Evolutionary conservation across 2,888 invertebrate genomes (phyloP), one percentile per base, ranked within the genome.

Genomic region (Palloptera scutellata): DNA sequence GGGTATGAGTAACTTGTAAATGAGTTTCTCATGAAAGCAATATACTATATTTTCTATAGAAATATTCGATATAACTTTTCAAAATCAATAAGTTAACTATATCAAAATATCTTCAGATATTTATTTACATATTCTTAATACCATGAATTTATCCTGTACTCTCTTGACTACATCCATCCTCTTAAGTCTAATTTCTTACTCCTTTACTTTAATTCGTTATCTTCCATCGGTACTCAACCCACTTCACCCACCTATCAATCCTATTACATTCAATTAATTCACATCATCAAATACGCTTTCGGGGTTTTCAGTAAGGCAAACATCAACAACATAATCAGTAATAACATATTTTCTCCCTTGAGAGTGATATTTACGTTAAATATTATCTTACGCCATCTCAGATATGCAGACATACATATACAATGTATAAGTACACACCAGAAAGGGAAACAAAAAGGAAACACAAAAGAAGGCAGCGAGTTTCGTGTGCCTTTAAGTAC

Each of bases 301-400:
- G 30, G 30, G 30, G 30, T n/a, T 43, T 59, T n/a, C 59, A 41
- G 15, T 10, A 40, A 17, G 15, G 13, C 43, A 17, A 59, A 15
- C 59, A 15, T 41, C 13, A 41, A 59, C 59, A 59, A 59, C 59
- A 59, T 59, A 59, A 59, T 59, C 59, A 41, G 59, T 43, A 43
- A 6, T 13, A 17, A 43, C 17, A 59, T 40, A n/a, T 40, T 57
- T 40, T 40, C 15, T 59, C 19, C n/a, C 59, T 41, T 30, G 40
- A 1, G 41, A 4, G 41, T 40, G 17, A 57, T 57, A 57, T 57
- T 57, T 43, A 59, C 42, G n/a, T 59, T 42, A 59, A 59, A 10
- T 15, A 53, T 53, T 53, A 19, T 53, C 53, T 53, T n/a, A 5
- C 19, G 19, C 13, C 12, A 48, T 48, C 13, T 48, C 13, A 48